Base-by-base conservation (phyloP, 1,140 invertebrate species). In the Solen grandis region DNA sequence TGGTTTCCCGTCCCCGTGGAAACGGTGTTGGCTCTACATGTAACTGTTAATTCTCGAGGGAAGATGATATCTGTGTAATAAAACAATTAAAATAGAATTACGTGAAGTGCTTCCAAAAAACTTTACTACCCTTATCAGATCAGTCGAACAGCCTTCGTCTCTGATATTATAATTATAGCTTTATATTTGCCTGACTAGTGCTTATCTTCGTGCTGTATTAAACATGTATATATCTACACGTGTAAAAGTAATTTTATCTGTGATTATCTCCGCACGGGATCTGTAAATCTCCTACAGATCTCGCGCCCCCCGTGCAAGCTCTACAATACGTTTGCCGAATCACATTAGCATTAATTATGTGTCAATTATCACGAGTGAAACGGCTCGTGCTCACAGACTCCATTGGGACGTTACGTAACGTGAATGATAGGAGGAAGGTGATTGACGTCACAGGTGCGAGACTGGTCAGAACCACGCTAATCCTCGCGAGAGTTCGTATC, bases 311-410 rank as follows among this genome's bases (percentile, higher is more conserved):
- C 41, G 19, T 46, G 35, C 36, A 65, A 78, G 68, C 63, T 59
- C 36, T 29, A 57, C 19, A 22, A 35, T 77, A 63, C 74, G 63
- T 66, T 29, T 55, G 74, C 19, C 46, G 5, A n/a, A n/a, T 25
- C 31, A 65, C 74, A 77, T 77, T 77, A 77, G 57, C 74, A 66
- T 77, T 59, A 77, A 77, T 77, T 77, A 77, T 66, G 74, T 63
- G 74, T 77, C 62, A 77, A 77, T 77, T 55, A 77, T 77, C 74
- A 25, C 50, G 50, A 60, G 31, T 62, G 74, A 54, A 77, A 77
- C 74, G 74, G 74, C 74, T 50, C 74, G 74, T 77, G 74, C 62
- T 1, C 4, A 50, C 33, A 16, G 36, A 65, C 19, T 77, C 74
- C 62, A 14, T n/a, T 14, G 62, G 29, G 74, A 63, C 62, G 74